These are phyloP conservation scores for Macropus fuliginosus DNA, from an alignment of 2,797 vertebrate species.

Conservation along the genomic window DNA sequence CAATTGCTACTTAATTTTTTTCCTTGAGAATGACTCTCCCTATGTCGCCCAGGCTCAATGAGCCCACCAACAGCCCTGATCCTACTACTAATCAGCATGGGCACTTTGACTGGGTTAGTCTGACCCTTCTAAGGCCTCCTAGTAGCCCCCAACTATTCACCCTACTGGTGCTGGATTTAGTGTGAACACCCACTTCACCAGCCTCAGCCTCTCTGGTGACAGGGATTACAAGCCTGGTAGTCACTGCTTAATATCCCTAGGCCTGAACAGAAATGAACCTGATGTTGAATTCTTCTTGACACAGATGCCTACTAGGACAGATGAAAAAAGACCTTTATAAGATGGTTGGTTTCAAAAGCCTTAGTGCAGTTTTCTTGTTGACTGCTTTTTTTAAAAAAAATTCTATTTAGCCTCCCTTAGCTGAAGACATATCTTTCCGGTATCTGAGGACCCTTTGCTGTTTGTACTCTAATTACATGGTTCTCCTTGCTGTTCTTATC, in stretches of 20 bases:
- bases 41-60: neutral
- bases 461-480: constrained; percentile 16
- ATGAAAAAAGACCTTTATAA: neutral
- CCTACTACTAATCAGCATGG: neutral
- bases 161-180: neutral
- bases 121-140: neutral
- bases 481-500: neutral
- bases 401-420: neutral
- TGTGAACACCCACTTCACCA: neutral
- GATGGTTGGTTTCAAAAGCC: neutral
- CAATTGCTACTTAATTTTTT: neutral
- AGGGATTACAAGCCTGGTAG: neutral
- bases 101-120: neutral
- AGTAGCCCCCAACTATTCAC: neutral
- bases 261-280: constrained; percentile 39
- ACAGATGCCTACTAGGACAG: constrained; percentile 19
- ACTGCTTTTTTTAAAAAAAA: neutral
- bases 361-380: neutral
- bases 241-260: constrained; percentile 28
- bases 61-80: neutral
- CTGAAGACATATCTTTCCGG: constrained; percentile 19
- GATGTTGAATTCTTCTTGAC: constrained; percentile 40
- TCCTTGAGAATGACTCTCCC: neutral
- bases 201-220: neutral
- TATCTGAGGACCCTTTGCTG: constrained; percentile 13